Evolutionary conservation across 2,888 invertebrate species (phyloP), one percentile per base, ranked within the genome.

Genomic region (Cerceris rybyensis): DNA sequence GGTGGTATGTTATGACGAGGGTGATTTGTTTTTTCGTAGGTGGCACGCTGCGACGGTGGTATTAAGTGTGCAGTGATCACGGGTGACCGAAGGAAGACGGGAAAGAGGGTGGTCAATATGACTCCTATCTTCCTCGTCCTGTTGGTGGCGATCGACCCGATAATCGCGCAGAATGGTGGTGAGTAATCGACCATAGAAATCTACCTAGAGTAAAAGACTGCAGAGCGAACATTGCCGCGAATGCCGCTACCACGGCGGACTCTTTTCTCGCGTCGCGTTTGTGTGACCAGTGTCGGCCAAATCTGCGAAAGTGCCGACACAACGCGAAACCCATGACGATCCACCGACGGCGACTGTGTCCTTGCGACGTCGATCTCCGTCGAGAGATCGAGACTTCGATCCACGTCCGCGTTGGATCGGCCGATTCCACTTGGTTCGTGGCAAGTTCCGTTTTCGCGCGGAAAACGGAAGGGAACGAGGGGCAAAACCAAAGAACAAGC

Each of bases 71-170:
- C 91, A 89, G 92, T 92, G 91, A 86, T 84, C 86, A 88, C 88
- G 88, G 87, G 88, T 88, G 88, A 86, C 86, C 86, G 86, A 85
- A 88, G 87, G 85, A 89, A 89, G 88, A 84, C 88, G 88, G 88
- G 87, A 88, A 86, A 88, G 87, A 90, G 90, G 90, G 90, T 89
- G 89, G 91, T 92, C 92, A 92, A 90, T 91, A 92, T 92, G 92
- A 92, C 92, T 91, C 91, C 92, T 88, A 88, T 91, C 88, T 91
- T 92, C 88, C 89, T 90, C 87, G 88, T 91, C 89, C 91, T 92
- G 88, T 92, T 92, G 91, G 87, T 92, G 92, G 91, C 90, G 90
- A 90, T 92, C 92, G 90, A 91, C 91, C 90, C 91, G 87, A 91
- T 92, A 87, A 88, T 92, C 88, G 92, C 92, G 88, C 91, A 92